Conservation (phyloP, 2,888 invertebrate species). For the Prostheceraeus crozeri region DNA sequence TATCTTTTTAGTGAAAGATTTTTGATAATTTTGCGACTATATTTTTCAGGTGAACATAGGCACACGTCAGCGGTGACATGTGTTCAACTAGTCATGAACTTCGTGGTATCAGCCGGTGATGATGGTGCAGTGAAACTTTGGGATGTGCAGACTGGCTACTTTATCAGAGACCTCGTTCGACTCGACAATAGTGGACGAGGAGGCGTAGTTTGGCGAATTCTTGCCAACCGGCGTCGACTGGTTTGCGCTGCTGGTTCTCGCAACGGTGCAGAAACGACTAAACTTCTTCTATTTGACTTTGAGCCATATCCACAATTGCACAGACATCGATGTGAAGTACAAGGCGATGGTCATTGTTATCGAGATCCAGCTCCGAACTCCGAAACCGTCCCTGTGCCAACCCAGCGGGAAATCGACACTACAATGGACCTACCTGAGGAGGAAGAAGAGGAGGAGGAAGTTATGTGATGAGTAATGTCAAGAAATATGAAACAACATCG, state of each 20-base stretch:
- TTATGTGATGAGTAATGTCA: no score
- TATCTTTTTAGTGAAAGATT: neutral
- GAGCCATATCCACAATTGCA: no score
- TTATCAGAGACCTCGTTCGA: conserved; percentile 86
- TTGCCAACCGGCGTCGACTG: conserved; percentile 86
- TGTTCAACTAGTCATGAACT: conserved; percentile 83
- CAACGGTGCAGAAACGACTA: conserved; percentile 97
- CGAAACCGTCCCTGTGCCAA: no score
- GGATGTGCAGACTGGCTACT: conserved; percentile 88
- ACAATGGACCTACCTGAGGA: no score
- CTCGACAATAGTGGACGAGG: conserved; percentile 89
- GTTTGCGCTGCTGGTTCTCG: conserved; percentile 97
- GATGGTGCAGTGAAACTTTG: conserved; percentile 98
- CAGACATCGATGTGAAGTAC: no score
- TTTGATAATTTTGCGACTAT: no score
- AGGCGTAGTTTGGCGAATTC: conserved; percentile 94
- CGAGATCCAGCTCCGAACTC: no score
- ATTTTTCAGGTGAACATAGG: conserved; percentile 73
- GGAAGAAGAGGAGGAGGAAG: no score
- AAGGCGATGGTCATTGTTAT: no score
- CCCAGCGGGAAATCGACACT: no score
- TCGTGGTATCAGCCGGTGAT: conserved; percentile 96
- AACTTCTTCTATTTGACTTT: conserved; percentile 90
- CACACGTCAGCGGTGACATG: conserved; percentile 98
- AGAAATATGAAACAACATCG: no score